Percentiles rank a stretch among this genome's conserved stretches.
Evolutionary conservation across 2,797 vertebrate species (phyloP).

Genomic region (Malacoctenus gilli): DNA sequence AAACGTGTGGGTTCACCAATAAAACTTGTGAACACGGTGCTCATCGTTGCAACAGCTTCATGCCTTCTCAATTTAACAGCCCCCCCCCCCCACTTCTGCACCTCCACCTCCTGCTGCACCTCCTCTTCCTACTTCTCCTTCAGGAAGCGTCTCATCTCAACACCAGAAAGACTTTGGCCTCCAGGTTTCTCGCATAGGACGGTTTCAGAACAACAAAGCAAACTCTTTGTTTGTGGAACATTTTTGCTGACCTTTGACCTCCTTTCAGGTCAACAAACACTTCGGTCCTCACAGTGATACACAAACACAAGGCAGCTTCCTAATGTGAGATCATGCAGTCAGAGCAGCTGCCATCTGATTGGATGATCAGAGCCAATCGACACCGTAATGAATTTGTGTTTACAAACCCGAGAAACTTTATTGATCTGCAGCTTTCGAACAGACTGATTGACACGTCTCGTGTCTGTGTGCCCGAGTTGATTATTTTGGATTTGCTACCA

Average conservation of each 20-base stretch:
- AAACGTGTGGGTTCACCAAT: not conserved
- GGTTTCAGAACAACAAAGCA: too few species aligned
- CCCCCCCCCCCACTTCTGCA: too few species aligned
- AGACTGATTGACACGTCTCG: not conserved
- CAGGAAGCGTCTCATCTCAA: too few species aligned
- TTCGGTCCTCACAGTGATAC: conserved; percentile 5
- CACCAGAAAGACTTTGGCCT: too few species aligned
- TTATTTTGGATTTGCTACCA: too few species aligned
- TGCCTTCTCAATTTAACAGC: too few species aligned
- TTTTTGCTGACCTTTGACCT: too few species aligned
- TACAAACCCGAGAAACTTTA: conserved; percentile 25
- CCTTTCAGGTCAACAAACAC: not conserved
- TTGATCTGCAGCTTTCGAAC: conserved; percentile 34
- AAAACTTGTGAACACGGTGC: not conserved
- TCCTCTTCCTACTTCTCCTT: too few species aligned
- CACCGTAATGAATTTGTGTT: conserved; percentile 37
- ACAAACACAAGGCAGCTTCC: not conserved
- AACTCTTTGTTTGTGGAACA: too few species aligned
- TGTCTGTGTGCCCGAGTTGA: not conserved
- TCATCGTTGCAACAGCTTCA: too few species aligned
- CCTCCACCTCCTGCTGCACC: too few species aligned
- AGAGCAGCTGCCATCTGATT: conserved; percentile 40
- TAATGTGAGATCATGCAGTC: conserved; percentile 49
- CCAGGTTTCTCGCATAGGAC: too few species aligned
- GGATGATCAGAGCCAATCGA: conserved; percentile 12